A percentile compares a stretch with the other conserved stretches of the same genome.
These are phyloP conservation scores for Menura novaehollandiae DNA, from an alignment of 2,113 vertebrate species.

Conservation along the genomic window DNA sequence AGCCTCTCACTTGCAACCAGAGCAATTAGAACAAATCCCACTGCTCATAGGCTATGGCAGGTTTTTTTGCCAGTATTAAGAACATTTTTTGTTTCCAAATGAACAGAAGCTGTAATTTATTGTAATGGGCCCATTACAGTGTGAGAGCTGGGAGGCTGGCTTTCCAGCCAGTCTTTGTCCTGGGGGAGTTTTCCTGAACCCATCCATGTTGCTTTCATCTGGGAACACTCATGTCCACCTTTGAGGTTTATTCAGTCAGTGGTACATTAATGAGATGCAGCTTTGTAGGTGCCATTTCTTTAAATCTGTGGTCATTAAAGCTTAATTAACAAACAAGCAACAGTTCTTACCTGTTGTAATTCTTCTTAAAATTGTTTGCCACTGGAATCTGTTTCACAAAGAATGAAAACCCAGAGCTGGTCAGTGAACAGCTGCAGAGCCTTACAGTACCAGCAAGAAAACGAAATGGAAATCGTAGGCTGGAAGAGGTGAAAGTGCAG, in stretches of 20 bases:
- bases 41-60: neutral
- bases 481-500: neutral
- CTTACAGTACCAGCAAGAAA: neutral
- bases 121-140: neutral
- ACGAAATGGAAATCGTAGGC: neutral
- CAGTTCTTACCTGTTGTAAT: neutral
- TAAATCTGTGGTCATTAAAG: neutral
- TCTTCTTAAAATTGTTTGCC: neutral
- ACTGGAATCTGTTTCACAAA: neutral
- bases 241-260: neutral
- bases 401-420: neutral
- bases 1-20: neutral
- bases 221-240: neutral
- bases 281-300: neutral
- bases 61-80: neutral
- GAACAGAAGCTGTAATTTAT: neutral
- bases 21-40: neutral
- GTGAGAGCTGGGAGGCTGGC: neutral
- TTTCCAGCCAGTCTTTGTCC: neutral
- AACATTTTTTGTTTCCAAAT: neutral
- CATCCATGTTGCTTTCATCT: neutral
- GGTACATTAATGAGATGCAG: neutral
- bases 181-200: neutral
- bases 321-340: neutral
- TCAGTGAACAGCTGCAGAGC: neutral